Conservation (phyloP, 2,113 vertebrate species). For the Ptyas mucosa region DNA sequence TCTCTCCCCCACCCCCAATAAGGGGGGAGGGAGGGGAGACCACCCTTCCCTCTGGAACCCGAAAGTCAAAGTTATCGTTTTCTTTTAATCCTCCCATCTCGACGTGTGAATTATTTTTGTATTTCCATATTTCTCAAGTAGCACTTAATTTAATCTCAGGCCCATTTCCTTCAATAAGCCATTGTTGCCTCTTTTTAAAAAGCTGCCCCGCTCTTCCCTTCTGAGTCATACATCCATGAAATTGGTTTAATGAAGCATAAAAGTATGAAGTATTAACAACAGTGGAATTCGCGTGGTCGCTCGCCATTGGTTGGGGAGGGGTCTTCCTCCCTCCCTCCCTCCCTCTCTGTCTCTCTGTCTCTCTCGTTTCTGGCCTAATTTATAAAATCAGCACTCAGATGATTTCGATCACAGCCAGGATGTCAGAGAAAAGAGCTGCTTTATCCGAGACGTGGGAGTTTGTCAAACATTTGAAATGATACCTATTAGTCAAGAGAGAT, state of each 20-base stretch:
- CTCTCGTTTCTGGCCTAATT: constrained; percentile 93
- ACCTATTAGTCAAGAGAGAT: constrained; percentile 72
- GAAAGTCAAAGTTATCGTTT: constrained; percentile 78
- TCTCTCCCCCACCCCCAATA: background rate
- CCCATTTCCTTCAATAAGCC: constrained; percentile 96
- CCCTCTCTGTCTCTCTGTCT: constrained; percentile 25
- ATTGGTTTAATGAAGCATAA: constrained; percentile 99
- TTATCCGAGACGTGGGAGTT: constrained; percentile 77
- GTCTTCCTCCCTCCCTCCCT: background rate
- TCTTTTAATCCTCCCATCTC: constrained; percentile 76
- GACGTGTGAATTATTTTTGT: constrained; percentile 75
- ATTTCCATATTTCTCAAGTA: constrained; percentile 94
- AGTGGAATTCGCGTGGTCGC: constrained; percentile 95
- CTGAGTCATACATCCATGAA: constrained; percentile 99
- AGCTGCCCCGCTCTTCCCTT: constrained; percentile 89
- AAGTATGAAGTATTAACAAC: constrained; percentile 99
- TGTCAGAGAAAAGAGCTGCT: constrained; percentile 91
- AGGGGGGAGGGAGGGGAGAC: constrained; percentile 53
- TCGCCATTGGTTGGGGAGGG: constrained; percentile 86
- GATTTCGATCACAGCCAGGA: constrained; percentile 94
- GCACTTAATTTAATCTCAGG: constrained; percentile 99
- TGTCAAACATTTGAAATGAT: constrained; percentile 78
- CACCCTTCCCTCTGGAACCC: constrained; percentile 64
- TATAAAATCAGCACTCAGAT: constrained; percentile 93
- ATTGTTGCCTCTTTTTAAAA: constrained; percentile 89